Conservation (phyloP, 1,140 invertebrate species). For the Halesus radiatus region DNA sequence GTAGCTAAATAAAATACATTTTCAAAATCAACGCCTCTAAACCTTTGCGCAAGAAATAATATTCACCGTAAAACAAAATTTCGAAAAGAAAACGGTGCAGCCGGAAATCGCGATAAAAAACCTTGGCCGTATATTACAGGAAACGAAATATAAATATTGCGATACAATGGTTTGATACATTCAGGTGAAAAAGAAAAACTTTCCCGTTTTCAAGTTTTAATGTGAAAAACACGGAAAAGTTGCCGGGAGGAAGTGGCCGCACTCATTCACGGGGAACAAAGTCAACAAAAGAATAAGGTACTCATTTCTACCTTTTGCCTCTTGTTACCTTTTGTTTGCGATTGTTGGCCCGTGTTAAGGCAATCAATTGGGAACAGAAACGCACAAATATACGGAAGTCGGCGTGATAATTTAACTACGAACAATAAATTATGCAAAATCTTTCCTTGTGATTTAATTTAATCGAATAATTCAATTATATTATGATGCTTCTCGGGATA, state of each 20-base stretch:
- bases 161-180: conserved; percentile 57
- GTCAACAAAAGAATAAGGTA: conserved; percentile 56
- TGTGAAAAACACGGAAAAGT: conserved; percentile 43
- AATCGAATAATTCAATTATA: too few species aligned
- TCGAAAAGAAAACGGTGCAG: conserved; percentile 39
- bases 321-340: too few species aligned
- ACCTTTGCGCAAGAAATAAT: conserved; percentile 2
- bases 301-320: conserved; percentile 36
- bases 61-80: conserved; percentile 20
- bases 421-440: too few species aligned
- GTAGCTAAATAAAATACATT: too few species aligned
- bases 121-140: conserved; percentile 50
- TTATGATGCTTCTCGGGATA: too few species aligned
- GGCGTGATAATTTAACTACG: not conserved
- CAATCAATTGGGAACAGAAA: too few species aligned
- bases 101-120: conserved; percentile 57
- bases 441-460: too few species aligned
- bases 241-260: conserved; percentile 40
- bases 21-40: too few species aligned
- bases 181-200: conserved; percentile 54
- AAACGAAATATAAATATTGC: conserved; percentile 57
- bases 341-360: too few species aligned
- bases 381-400: too few species aligned
- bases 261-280: conserved; percentile 42
- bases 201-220: conserved; percentile 52